A percentile compares a stretch with the other conserved stretches of the same genome.
These are phyloP conservation scores for Phragmatobia fuliginosa DNA, from an alignment of 2,888 invertebrate species.

Conservation along the genomic window DNA sequence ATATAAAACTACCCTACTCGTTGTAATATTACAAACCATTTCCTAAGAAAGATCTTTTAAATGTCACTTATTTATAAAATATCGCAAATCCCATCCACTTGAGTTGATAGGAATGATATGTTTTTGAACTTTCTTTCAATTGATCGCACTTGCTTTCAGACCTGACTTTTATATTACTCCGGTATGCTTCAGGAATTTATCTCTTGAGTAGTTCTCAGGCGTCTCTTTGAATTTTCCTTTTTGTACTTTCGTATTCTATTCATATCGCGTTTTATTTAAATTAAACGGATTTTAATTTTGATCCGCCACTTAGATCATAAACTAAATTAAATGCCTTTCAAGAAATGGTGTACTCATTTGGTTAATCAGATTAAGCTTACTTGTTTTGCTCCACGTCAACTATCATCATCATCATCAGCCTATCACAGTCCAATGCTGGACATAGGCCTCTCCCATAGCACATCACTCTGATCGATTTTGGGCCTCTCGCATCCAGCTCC, in stretches of 20 bases:
- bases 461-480: too few relatives aligned
- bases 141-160: constrained; percentile 25
- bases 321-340: not conserved
- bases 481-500: too few relatives aligned
- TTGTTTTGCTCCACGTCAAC: too few relatives aligned
- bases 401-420: not conserved
- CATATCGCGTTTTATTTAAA: not conserved
- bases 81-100: constrained; percentile 22
- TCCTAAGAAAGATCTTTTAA: not conserved
- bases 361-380: not conserved
- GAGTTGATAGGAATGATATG: constrained; percentile 37
- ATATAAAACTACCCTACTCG: not conserved
- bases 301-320: not conserved
- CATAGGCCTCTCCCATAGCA: too few relatives aligned
- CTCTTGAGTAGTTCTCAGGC: constrained; percentile 5
- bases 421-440: too few relatives aligned
- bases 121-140: constrained; percentile 26
- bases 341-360: not conserved
- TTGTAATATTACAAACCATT: not conserved
- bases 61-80: constrained; percentile 4
- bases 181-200: constrained; percentile 35
- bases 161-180: constrained; percentile 35
- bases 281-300: not conserved
- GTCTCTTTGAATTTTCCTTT: constrained; percentile 20
- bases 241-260: constrained; percentile 15